These are phyloP conservation scores for Urocynchramus pylzowi DNA, from an alignment of 2,113 vertebrate species.

Conservation along the genomic window DNA sequence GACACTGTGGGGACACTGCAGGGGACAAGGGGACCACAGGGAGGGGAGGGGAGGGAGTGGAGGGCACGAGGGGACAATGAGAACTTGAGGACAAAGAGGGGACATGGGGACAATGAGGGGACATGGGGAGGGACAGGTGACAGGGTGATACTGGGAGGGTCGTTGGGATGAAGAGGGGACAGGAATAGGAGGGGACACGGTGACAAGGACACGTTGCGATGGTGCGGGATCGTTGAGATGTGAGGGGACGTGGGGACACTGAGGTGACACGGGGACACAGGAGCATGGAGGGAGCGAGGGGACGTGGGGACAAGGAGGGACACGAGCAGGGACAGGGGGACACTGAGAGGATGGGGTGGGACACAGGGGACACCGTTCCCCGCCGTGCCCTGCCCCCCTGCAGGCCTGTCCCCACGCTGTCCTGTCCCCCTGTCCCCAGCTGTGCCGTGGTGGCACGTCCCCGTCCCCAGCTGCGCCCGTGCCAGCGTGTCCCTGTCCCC, in stretches of 20 bases:
- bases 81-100: neutral
- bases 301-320: neutral
- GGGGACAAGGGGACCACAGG: neutral
- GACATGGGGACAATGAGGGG: neutral
- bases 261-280: neutral
- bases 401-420: neutral
- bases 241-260: neutral
- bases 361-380: neutral
- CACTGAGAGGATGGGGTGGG: neutral
- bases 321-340: neutral
- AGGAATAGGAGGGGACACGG: neutral
- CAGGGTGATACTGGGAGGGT: neutral
- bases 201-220: accelerated
- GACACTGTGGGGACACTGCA: neutral
- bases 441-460: neutral
- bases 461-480: neutral
- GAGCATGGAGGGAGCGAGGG: too few relatives aligned
- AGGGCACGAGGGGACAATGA: too few relatives aligned
- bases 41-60: neutral
- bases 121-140: neutral
- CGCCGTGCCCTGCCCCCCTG: neutral
- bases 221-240: accelerated
- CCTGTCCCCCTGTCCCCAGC: neutral
- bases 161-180: neutral
- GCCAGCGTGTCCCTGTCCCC: neutral